A percentile compares a stretch with the other conserved stretches of the same genome.
Conservation (phyloP, 2,888 invertebrate genomes). For the Heliconius aoede region DNA sequence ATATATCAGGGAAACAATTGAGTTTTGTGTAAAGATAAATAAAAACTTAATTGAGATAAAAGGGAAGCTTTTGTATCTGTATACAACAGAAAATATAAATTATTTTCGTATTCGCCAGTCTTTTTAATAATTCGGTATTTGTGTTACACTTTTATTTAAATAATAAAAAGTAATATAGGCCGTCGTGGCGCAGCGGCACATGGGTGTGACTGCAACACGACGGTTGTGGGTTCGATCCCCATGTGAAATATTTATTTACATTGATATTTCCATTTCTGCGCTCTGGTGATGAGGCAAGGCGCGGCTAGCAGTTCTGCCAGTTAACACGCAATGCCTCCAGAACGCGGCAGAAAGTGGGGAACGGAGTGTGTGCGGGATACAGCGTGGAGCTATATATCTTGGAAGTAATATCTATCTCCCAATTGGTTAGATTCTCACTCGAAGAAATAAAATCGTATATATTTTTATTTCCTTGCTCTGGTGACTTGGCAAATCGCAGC, state of each 20-base stretch:
- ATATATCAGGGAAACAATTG: slow-evolving; percentile 2
- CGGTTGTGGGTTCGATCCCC: not conserved
- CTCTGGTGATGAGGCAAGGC: not conserved
- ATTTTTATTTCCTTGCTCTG: no score
- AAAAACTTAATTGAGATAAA: slow-evolving; percentile 4
- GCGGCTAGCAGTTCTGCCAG: not conserved
- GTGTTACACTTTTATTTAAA: not conserved
- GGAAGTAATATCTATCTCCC: no score
- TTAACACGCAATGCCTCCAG: not conserved
- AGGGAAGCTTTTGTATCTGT: not conserved
- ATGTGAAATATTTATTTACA: no score
- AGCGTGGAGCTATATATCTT: no score
- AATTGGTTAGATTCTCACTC: no score
- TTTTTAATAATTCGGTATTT: not conserved
- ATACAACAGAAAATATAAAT: slow-evolving; percentile 8
- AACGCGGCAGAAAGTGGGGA: no score
- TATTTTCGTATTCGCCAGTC: not conserved
- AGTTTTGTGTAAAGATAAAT: slow-evolving; percentile 11
- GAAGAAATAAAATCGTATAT: no score
- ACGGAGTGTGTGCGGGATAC: not conserved
- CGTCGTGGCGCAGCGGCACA: no score
- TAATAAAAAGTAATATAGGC: no score
- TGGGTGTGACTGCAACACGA: no score
- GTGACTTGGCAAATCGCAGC: no score
- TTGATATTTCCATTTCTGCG: no score